These are phyloP conservation scores for Polypedilum vanderplanki DNA, from an alignment of 1,140 invertebrate species.

Conservation along the genomic window DNA sequence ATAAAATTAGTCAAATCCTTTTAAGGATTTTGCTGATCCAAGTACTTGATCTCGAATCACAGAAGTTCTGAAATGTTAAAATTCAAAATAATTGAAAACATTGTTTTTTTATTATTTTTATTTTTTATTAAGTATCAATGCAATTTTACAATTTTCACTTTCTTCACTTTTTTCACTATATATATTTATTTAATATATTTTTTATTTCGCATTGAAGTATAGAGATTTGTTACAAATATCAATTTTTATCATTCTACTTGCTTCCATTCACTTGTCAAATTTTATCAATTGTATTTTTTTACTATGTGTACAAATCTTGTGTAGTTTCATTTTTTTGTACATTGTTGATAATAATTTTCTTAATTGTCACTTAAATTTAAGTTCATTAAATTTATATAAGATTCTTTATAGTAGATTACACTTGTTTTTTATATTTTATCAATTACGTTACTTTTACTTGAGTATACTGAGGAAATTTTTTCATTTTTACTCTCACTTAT, in stretches of 20 bases:
- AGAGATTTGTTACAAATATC: constrained; percentile 19
- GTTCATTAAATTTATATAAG: neutral
- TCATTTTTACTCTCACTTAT: too few species aligned
- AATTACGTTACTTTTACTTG: too few species aligned
- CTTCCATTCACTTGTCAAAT: neutral
- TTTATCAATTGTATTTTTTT: neutral
- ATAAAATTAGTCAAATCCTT: too few species aligned
- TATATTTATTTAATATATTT: neutral
- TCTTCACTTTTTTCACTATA: neutral
- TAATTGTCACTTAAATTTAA: neutral
- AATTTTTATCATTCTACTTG: neutral
- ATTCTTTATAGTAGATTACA: neutral
- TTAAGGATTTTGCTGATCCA: too few species aligned
- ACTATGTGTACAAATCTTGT: neutral
- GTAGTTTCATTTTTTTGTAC: constrained; percentile 9
- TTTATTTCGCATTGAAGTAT: neutral
- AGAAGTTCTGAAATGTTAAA: too few species aligned
- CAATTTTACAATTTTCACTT: constrained; percentile 19
- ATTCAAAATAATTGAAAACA: neutral
- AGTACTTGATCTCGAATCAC: too few species aligned
- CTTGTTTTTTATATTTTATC: neutral
- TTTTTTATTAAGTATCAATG: constrained; percentile 5
- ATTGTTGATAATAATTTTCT: constrained; percentile 1
- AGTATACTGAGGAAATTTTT: too few species aligned
- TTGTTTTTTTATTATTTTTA: neutral